Percentiles rank a stretch among this genome's conserved stretches.
These are phyloP conservation scores for Neodon shergylaensis DNA, from an alignment of 2,113 vertebrate genomes.

Conservation along the genomic window DNA sequence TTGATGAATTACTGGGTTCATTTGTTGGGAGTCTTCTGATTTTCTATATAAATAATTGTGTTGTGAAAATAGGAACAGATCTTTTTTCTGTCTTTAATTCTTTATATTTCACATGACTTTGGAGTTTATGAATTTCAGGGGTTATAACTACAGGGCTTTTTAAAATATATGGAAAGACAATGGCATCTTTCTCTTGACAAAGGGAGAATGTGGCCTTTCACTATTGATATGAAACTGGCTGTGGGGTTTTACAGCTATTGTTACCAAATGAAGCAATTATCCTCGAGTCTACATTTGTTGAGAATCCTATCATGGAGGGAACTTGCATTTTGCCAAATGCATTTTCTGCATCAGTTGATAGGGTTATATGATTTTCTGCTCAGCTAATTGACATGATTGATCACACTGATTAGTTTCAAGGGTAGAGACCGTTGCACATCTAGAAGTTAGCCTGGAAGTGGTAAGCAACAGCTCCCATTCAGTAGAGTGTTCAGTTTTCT, in stretches of 20 bases:
- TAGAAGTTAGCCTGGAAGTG: not conserved
- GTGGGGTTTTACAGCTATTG: not conserved
- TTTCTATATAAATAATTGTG: not conserved
- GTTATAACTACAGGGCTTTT: not conserved
- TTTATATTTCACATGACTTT: not conserved
- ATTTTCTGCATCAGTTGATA: conserved; percentile 6
- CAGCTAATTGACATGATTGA: not conserved
- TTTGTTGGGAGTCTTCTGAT: not conserved
- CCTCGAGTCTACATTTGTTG: not conserved
- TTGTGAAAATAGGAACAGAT: not conserved
- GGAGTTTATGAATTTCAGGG: not conserved
- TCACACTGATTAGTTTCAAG: not conserved
- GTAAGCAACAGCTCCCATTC: not conserved
- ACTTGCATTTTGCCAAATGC: not conserved
- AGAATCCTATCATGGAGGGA: not conserved
- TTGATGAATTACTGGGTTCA: not conserved
- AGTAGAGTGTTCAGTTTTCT: not conserved
- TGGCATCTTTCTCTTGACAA: not conserved
- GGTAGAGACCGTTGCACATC: not conserved
- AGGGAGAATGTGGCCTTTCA: not conserved
- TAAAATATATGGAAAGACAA: not conserved
- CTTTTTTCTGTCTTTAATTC: not conserved
- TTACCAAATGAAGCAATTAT: not conserved
- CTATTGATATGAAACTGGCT: not conserved
- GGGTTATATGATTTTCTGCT: conserved; percentile 6